These are phyloP conservation scores for Etheostoma spectabile DNA, from an alignment of 2,113 vertebrate species.

Conservation along the genomic window DNA sequence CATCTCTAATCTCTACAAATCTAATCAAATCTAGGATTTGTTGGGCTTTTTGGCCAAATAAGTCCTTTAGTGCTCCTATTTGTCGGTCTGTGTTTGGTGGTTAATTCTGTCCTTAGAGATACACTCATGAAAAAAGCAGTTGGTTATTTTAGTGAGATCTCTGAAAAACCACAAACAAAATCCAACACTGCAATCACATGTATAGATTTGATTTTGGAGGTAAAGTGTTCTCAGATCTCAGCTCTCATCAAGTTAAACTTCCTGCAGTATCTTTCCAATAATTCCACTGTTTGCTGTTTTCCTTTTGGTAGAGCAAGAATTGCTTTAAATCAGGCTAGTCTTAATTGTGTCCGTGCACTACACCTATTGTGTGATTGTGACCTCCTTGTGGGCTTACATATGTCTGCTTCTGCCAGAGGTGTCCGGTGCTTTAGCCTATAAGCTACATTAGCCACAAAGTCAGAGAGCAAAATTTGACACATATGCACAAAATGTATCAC, in stretches of 20 bases:
- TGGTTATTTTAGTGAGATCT: not conserved
- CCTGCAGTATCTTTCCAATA: not conserved
- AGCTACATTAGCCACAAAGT: not conserved
- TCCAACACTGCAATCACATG: not conserved
- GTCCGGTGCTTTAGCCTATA: not conserved
- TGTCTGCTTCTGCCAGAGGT: not conserved
- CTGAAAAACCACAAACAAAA: not conserved
- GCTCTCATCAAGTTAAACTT: not conserved
- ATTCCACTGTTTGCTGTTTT: not conserved
- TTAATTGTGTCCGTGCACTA: not conserved
- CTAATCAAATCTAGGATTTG: too few relatives aligned
- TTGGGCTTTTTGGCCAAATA: not conserved
- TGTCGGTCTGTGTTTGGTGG: not conserved
- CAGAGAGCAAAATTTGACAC: slow-evolving; percentile 1
- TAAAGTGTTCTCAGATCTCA: not conserved
- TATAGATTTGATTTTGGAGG: not conserved
- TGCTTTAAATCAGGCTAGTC: slow-evolving; percentile 4
- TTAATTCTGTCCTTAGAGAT: not conserved
- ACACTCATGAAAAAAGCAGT: not conserved
- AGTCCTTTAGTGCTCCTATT: not conserved
- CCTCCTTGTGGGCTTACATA: slow-evolving; percentile 29
- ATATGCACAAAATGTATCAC: not conserved
- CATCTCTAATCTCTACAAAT: too few relatives aligned
- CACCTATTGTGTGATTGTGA: slow-evolving; percentile 2
- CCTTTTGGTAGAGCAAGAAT: not conserved